Percentiles rank a stretch among this genome's conserved stretches.
Conservation (phyloP, 2,888 invertebrate genomes). For the Cryptops parisi region DNA sequence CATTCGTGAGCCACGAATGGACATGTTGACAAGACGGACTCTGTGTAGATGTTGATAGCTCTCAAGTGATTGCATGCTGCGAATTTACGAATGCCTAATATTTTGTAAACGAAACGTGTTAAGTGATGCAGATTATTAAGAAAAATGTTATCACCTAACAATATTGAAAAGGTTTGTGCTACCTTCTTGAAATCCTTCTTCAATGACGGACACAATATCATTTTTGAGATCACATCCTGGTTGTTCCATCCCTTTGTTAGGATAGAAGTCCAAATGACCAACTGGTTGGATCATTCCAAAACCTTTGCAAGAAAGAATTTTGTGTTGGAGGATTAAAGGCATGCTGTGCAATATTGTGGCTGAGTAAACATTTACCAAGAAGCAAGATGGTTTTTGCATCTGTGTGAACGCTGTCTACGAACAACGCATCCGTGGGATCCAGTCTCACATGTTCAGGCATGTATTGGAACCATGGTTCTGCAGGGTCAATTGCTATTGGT, state of each 20-base stretch:
- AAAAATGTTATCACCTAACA: too few relatives aligned
- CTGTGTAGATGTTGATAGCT: slow-evolving; percentile 4
- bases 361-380: too few relatives aligned
- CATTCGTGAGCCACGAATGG: not conserved
- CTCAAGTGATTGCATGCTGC: slow-evolving; percentile 1
- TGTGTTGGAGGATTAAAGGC: too few relatives aligned
- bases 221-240: not conserved
- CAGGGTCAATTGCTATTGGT: too few relatives aligned
- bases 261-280: not conserved
- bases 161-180: too few relatives aligned
- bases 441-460: not conserved
- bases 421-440: not conserved
- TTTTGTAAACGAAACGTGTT: too few relatives aligned
- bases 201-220: not conserved
- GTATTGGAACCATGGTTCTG: not conserved
- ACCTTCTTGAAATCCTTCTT: not conserved
- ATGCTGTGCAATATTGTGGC: too few relatives aligned
- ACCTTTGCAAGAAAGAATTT: too few relatives aligned
- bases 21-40: slow-evolving; percentile 3
- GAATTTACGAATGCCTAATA: not conserved
- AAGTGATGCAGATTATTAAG: too few relatives aligned
- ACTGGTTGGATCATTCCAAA: not conserved
- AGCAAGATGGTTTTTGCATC: not conserved
- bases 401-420: not conserved
- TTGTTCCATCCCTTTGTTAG: not conserved